Conservation (phyloP, 1,140 invertebrate species). For the Ips typographus region DNA sequence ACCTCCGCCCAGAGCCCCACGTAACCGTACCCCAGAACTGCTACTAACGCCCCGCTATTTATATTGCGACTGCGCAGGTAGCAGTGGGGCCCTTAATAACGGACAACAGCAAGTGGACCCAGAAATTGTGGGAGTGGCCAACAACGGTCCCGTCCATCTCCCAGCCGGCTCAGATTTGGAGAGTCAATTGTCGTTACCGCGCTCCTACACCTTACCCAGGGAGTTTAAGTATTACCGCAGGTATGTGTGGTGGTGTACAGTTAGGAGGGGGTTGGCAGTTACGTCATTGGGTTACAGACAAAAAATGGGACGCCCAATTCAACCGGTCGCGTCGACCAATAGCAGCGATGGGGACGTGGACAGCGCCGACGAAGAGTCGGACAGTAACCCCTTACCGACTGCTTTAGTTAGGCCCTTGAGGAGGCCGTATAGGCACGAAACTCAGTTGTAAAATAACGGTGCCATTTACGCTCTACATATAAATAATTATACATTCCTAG, state of each 20-base stretch:
- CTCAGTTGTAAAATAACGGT: constrained; percentile 43
- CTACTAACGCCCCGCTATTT: constrained; percentile 73
- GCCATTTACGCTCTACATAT: no score
- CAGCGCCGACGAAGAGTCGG: constrained; percentile 64
- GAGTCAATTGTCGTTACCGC: constrained; percentile 75
- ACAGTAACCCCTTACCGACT: constrained; percentile 48
- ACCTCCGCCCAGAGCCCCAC: constrained; percentile 49
- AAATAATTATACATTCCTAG: no score
- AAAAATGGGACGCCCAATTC: constrained; percentile 52
- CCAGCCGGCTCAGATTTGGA: constrained; percentile 66
- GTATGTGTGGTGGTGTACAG: constrained; percentile 7
- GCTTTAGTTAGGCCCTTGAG: constrained; percentile 45
- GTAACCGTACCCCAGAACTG: constrained; percentile 72
- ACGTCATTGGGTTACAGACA: constrained; percentile 39
- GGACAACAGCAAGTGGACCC: constrained; percentile 20
- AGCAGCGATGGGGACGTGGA: constrained; percentile 80
- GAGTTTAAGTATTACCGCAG: constrained; percentile 81
- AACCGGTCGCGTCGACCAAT: constrained; percentile 76
- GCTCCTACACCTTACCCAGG: constrained; percentile 80
- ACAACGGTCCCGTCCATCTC: constrained; percentile 37
- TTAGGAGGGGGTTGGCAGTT: neutral
- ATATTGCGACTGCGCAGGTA: constrained; percentile 46
- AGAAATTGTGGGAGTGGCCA: constrained; percentile 38
- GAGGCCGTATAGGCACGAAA: constrained; percentile 50
- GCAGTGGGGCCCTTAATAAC: constrained; percentile 1